Percentiles rank a stretch among this genome's conserved stretches.
Evolutionary conservation across 1,140 invertebrate species (phyloP).

Genomic region (Zaprionus camerounensis): DNA sequence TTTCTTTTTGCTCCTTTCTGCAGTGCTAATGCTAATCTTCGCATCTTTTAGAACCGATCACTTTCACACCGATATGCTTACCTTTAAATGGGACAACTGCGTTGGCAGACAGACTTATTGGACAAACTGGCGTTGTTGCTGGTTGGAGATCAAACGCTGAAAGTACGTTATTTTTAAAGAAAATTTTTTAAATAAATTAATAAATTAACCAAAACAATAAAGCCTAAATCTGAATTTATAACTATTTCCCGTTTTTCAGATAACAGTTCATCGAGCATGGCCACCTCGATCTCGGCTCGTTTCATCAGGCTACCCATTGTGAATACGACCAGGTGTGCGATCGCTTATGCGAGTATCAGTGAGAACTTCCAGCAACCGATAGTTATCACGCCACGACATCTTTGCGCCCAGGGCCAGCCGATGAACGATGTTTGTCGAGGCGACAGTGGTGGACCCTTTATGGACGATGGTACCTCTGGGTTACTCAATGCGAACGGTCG

Average conservation of each 20-base stretch:
- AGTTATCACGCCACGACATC: slow-evolving; percentile 83
- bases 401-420: slow-evolving; percentile 85
- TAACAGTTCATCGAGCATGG: slow-evolving; percentile 6
- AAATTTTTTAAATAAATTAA: slow-evolving; percentile 1
- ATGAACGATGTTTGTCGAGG: slow-evolving; percentile 84
- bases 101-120: slow-evolving; percentile 64
- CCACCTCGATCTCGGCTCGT: slow-evolving; percentile 30
- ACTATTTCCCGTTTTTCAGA: slow-evolving; percentile 15
- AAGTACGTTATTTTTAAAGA: slow-evolving; percentile 46
- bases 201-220: slow-evolving; percentile 7
- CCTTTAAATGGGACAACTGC: slow-evolving; percentile 74
- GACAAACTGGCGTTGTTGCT: slow-evolving; percentile 85
- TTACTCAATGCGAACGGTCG: slow-evolving; percentile 66
- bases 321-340: slow-evolving; percentile 74
- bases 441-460: slow-evolving; percentile 89
- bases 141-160: slow-evolving; percentile 85
- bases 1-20: neutral
- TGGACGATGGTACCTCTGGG: slow-evolving; percentile 85
- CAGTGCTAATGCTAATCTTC: neutral
- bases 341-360: slow-evolving; percentile 77
- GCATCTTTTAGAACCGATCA: slow-evolving; percentile 6
- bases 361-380: slow-evolving; percentile 84
- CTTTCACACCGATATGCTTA: slow-evolving; percentile 85
- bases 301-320: slow-evolving; percentile 85
- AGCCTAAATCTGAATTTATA: neutral